Base-by-base conservation (phyloP, 2,888 invertebrate species). In the Agrochola lychnidis region DNA sequence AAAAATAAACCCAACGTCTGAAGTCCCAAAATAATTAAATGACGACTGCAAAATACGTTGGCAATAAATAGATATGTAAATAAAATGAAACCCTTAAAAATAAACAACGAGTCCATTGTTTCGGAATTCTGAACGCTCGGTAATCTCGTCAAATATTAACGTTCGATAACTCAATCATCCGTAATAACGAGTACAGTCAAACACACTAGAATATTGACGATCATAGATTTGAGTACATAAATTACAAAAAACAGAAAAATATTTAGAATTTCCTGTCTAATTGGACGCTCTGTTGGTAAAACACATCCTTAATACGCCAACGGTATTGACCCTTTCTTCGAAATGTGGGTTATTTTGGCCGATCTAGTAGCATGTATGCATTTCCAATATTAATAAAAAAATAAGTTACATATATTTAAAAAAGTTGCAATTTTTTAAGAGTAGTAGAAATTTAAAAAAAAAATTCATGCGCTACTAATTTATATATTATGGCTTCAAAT, bases 301-400 rank as follows among this genome's bases (percentile, higher is more conserved):
- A 71, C 68, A 14, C 48, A 51, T 53, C 57, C 68, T 64, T 73
- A 70, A 73, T 68, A 85, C 82, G 78, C 63, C 63, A 71, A 25
- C 25, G 45, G 53, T 77, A 77, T 79, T 61, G 76, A 81, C 30
- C 76, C 22, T 57, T 70, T 70, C 57, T 68, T 22, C 4, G n/a
- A 56, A 71, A 57, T 45, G 22, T 12, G 40, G n/a, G 19, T 19
- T 45, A n/a, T 53, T 51, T 51, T 16, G 5, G 4, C 25, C 30
- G 48, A 10, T 40, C 3, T 40, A 40, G 22, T 10, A 51, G 0
- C 1, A 16, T 19, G 30, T 63, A 68, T 69, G 45, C 79, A 61
- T 30, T 59, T 83, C n/a, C 40, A 76, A 61, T 56, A 62, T 56
- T 30, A 73, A 19, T 22, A 5, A 16, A 5, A 16, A 25, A 22